These are phyloP conservation scores for Crocallis elinguaria DNA, from an alignment of 2,888 invertebrate genomes.

Conservation along the genomic window DNA sequence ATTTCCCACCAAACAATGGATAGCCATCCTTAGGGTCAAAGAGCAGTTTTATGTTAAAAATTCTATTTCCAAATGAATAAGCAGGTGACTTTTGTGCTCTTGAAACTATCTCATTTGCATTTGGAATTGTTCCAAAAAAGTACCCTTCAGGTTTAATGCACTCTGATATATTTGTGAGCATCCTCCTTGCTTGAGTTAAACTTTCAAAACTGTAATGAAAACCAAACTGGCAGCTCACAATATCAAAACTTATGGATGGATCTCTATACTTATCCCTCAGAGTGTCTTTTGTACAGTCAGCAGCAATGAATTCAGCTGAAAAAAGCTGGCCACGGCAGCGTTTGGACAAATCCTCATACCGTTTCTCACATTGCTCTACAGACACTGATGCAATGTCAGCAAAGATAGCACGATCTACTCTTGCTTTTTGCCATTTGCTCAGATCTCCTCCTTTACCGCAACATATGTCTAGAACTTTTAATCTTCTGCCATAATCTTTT, in stretches of 20 bases:
- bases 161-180: slow-evolving; percentile 97
- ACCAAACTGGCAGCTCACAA: slow-evolving; percentile 99
- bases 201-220: slow-evolving; percentile 99
- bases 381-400: slow-evolving; percentile 97
- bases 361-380: slow-evolving; percentile 93
- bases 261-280: slow-evolving; percentile 91
- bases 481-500: slow-evolving; percentile 87
- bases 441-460: slow-evolving; percentile 99
- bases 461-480: slow-evolving; percentile 95
- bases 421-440: slow-evolving; percentile 96
- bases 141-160: slow-evolving; percentile 95
- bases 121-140: slow-evolving; percentile 98
- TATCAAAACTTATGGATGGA: slow-evolving; percentile 91
- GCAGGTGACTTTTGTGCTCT: slow-evolving; percentile 85
- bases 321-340: slow-evolving; percentile 82
- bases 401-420: slow-evolving; percentile 93
- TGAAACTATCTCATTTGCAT: slow-evolving; percentile 96
- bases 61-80: slow-evolving; percentile 90
- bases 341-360: slow-evolving; percentile 90
- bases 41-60: slow-evolving; percentile 90
- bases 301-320: slow-evolving; percentile 94
- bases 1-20: slow-evolving; percentile 97
- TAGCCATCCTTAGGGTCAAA: slow-evolving; percentile 86
- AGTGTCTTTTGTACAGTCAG: slow-evolving; percentile 95
- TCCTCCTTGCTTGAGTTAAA: slow-evolving; percentile 93